These are phyloP conservation scores for Torymus auratus DNA, from an alignment of 2,888 invertebrate species.

Conservation along the genomic window DNA sequence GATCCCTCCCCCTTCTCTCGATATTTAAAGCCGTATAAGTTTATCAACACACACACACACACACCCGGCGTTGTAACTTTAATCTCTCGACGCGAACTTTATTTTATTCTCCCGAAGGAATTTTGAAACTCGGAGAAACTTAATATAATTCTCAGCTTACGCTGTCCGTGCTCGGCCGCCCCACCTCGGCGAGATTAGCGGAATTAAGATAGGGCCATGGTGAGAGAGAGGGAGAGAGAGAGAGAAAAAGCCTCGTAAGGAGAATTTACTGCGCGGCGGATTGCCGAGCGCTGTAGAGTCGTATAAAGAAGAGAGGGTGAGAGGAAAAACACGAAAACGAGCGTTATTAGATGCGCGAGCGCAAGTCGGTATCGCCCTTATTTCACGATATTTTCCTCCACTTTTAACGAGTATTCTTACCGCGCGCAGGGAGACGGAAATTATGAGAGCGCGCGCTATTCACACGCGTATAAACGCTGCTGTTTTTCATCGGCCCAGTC, in stretches of 20 bases:
- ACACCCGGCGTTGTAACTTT: constrained; percentile 8
- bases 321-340: neutral
- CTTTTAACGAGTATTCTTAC: neutral
- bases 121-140: constrained; percentile 4
- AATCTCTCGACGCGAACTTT: constrained; percentile 5
- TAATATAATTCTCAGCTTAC: constrained; percentile 3
- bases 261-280: constrained; percentile 11
- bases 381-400: neutral
- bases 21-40: too few species aligned
- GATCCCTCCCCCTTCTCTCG: neutral
- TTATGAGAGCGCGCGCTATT: constrained; percentile 8
- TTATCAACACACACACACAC: too few species aligned
- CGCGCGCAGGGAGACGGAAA: neutral
- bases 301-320: too few species aligned
- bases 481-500: neutral
- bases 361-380: neutral
- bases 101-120: neutral
- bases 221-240: too few species aligned
- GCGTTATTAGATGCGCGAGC: constrained; percentile 13
- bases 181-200: constrained; percentile 12
- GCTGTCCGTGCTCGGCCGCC: neutral
- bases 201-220: constrained; percentile 11
- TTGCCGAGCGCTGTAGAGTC: too few species aligned
- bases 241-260: neutral
- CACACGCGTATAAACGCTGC: neutral